Conservation (phyloP, 2,888 invertebrate genomes). For the Callyntrura sp. region DNA sequence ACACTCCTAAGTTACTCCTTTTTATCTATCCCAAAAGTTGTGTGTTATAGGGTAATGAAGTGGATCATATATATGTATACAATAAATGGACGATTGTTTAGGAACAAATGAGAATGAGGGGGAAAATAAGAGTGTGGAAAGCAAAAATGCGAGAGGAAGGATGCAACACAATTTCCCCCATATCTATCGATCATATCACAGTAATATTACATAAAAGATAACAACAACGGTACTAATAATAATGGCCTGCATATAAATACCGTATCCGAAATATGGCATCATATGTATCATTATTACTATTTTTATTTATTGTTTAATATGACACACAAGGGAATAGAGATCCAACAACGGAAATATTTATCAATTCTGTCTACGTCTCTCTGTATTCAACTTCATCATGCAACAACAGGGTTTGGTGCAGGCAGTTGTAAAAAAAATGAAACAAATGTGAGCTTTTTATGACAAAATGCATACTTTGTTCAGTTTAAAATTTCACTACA, state of each 20-base stretch:
- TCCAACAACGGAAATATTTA: slow-evolving; percentile 32
- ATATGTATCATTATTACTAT: slow-evolving; percentile 52
- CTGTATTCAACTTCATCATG: slow-evolving; percentile 2
- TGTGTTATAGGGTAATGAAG: too few species aligned
- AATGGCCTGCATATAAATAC: slow-evolving; percentile 1
- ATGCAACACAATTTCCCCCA: slow-evolving; percentile 21
- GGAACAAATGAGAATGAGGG: slow-evolving; percentile 22
- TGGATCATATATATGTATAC: too few species aligned
- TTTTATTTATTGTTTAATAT: slow-evolving; percentile 75
- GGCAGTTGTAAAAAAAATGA: slow-evolving; percentile 12
- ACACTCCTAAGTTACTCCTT: too few species aligned
- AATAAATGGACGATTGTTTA: slow-evolving; percentile 12
- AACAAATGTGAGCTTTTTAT: not conserved
- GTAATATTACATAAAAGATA: not conserved
- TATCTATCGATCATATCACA: slow-evolving; percentile 12
- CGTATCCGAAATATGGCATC: slow-evolving; percentile 35
- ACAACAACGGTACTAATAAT: not conserved
- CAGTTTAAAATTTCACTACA: not conserved
- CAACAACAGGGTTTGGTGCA: not conserved
- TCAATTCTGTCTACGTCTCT: slow-evolving; percentile 33
- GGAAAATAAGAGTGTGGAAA: not conserved
- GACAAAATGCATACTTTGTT: not conserved
- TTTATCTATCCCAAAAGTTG: too few species aligned
- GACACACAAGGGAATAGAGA: slow-evolving; percentile 34
- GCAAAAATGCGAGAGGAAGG: not conserved